Base-by-base conservation (phyloP, 92 coral and sea anemone species). In the Isaurus tuberculatus region DNA sequence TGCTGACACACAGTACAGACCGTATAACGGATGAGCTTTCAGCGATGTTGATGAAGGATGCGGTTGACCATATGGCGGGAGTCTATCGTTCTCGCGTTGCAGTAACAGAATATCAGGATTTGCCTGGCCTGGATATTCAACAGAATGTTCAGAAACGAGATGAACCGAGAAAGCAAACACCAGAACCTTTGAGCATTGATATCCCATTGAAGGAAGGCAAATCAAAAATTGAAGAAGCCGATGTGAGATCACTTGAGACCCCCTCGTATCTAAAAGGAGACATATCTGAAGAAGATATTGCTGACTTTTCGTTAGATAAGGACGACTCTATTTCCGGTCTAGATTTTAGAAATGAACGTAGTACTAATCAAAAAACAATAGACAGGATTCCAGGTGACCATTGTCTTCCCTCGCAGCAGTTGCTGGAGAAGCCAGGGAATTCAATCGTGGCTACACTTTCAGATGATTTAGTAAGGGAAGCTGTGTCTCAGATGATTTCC, bases 401-500 rank as follows among this genome's bases (percentile, higher is more conserved):
- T 34, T 72, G 25, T n/a, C 86, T 11, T 28, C 69, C 71, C 37
- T 80, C 72, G 9, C 53, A n/a, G 46, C 61, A 14, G 28, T 51
- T 65, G 0, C 34, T 82, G 65, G 33, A 48, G 20, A 68, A 48
- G 67, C 26, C 79, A 11, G 66, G 86, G 8, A 85, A 87, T 31
- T 61, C 84, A 33, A 61, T 94, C 19, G 90, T 87, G 43, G 43
- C 79, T 8, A 80, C 81, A 23, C 90, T 94, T 14, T 91, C 98
- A 1, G 98, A 97, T 44, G 90, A 91, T 22, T 79, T 97, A 23
- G 84, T 97, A 1, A 88, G 88, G 77, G 98, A 97, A 61, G 99
- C 99, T 15, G 95, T 93, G 0, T 46, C 95, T 10, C 98, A 97
- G 73, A 97, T 97, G 97, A 92, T 97, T 53, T 73, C 85, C 8